phyloP scores from a whole-genome alignment of 2,113 vertebrate species.

The Cnemophilus loriae region DNA sequence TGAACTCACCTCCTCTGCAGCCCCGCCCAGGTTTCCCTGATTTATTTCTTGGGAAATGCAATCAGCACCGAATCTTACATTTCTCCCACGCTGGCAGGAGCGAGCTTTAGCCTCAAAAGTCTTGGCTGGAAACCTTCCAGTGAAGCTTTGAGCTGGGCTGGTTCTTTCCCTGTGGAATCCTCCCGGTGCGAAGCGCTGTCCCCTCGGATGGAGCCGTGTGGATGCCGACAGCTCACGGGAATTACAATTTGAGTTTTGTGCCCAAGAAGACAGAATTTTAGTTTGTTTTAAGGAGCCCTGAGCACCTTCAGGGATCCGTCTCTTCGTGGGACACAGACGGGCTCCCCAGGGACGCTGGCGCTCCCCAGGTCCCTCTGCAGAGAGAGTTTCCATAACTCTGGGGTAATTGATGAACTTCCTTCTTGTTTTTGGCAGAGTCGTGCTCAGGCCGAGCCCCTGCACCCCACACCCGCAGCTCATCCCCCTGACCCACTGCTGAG shows the following conservation, averaged over 20 bases:
- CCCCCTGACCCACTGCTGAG: neutral
- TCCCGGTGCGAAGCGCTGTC: neutral
- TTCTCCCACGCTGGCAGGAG: neutral
- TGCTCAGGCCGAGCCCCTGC: neutral
- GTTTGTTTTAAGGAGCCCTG: neutral
- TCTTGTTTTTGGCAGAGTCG: neutral
- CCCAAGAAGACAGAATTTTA: too few species aligned
- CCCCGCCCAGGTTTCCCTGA: neutral
- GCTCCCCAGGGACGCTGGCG: neutral
- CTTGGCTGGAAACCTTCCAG: neutral
- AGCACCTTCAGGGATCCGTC: neutral
- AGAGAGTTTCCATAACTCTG: neutral
- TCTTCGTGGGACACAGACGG: neutral
- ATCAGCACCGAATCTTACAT: neutral
- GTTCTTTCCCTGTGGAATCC: neutral
- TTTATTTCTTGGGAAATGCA: slow-evolving; percentile 21
- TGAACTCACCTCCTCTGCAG: neutral
- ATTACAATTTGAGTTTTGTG: neutral
- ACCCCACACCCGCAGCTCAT: neutral
- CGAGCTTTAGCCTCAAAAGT: neutral
- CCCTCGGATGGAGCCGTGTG: neutral
- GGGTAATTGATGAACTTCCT: neutral
- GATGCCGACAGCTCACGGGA: neutral
- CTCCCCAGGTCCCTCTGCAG: neutral
- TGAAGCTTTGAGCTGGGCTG: neutral